Evolutionary conservation across 2,888 invertebrate genomes (phyloP).

Genomic region (Clivina fossor): DNA sequence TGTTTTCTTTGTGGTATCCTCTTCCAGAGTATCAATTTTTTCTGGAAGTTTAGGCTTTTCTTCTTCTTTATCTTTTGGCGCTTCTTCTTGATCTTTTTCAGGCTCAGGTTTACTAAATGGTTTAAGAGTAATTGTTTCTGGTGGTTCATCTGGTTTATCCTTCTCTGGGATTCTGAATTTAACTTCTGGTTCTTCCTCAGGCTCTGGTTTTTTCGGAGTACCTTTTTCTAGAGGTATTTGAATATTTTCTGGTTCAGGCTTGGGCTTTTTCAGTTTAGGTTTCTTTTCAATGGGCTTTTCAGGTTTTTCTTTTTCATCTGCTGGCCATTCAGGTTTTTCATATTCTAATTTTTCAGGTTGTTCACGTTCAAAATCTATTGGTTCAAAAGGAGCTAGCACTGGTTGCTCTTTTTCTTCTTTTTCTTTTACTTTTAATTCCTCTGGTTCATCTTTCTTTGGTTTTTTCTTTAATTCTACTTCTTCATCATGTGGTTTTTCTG

Average conservation of each 20-base stretch:
- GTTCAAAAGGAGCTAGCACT: conserved; percentile 46
- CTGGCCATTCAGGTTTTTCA: conserved; percentile 46
- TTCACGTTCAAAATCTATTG: conserved; percentile 43
- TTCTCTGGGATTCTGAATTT: conserved; percentile 49
- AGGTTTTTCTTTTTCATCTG: conserved; percentile 47
- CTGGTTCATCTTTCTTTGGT: conserved; percentile 42
- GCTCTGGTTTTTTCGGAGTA: conserved; percentile 51
- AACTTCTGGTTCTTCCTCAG: conserved; percentile 52
- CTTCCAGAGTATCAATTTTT: conserved; percentile 48
- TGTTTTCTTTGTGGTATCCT: conserved; percentile 47
- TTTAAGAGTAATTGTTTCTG: conserved; percentile 48
- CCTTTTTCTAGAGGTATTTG: conserved; percentile 50
- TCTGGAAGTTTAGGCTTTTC: conserved; percentile 46
- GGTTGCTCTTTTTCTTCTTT: conserved; percentile 45
- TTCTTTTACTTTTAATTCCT: conserved; percentile 39
- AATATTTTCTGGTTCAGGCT: conserved; percentile 52
- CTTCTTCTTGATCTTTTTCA: conserved; percentile 33
- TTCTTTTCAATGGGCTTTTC: conserved; percentile 44
- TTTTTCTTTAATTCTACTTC: conserved; percentile 43
- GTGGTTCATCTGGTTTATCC: conserved; percentile 37
- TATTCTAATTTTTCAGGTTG: conserved; percentile 47
- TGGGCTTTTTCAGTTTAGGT: conserved; percentile 40
- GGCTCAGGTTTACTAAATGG: conserved; percentile 39
- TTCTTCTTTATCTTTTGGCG: conserved; percentile 47
- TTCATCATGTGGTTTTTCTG: conserved; percentile 47